These are phyloP conservation scores for Geothlypis trichas DNA, from an alignment of 2,113 vertebrate species.

Conservation along the genomic window DNA sequence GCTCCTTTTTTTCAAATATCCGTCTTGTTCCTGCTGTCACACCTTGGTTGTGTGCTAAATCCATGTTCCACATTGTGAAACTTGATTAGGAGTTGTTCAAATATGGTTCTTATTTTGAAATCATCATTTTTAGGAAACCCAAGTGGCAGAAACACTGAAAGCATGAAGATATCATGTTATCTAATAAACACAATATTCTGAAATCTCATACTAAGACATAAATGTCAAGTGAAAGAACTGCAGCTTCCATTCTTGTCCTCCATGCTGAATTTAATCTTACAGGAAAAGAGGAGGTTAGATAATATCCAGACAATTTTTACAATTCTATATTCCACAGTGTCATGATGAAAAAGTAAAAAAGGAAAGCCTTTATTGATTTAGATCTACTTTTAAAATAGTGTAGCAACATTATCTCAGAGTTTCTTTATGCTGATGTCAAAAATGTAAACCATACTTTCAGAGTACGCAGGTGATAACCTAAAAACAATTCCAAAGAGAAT, in stretches of 20 bases:
- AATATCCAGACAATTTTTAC: not conserved
- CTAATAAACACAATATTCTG: constrained; percentile 19
- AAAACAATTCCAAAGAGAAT: not conserved
- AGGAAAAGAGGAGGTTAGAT: constrained; percentile 16
- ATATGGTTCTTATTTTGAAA: not conserved
- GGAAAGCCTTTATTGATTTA: not conserved
- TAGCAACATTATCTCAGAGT: not conserved
- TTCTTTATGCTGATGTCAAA: not conserved
- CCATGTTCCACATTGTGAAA: not conserved
- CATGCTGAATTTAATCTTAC: not conserved
- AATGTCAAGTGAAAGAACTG: not conserved
- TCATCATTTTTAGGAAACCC: not conserved
- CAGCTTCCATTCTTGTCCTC: constrained; percentile 13
- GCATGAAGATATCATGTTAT: not conserved
- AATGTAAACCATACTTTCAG: not conserved
- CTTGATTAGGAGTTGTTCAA: not conserved
- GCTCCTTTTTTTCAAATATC: not conserved
- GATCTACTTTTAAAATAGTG: not conserved
- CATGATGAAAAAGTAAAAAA: not conserved
- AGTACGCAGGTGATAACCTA: not conserved
- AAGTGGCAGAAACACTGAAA: not conserved
- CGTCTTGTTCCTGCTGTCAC: not conserved
- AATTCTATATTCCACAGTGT: not conserved
- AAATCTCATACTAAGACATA: not conserved
- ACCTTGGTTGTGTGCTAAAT: not conserved